Evolutionary conservation across 2,888 invertebrate species (phyloP), one percentile per base, ranked within the genome.

Genomic region (Patella depressa): DNA sequence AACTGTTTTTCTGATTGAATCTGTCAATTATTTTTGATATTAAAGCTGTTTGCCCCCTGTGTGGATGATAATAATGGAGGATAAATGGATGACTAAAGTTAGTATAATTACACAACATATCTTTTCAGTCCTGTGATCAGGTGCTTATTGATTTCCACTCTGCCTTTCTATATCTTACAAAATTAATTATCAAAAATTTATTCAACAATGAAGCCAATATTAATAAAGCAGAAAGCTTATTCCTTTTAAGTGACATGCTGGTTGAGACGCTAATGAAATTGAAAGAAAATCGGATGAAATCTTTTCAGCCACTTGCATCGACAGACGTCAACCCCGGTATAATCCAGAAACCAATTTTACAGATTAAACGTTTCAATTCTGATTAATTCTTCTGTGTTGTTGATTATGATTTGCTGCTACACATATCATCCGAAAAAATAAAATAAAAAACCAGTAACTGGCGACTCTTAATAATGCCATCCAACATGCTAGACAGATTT

Each of bases 361-460:
- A 65, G 65, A 65, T 65, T 65, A 24, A 65, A 24, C 65, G 12
- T 65, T 65, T 65, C 24, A 65, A 19, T 65, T 65, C 19, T 65
- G 65, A 65, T 65, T 65, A 65, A 65, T 65, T 65, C 24, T 9
- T 24, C 65, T 65, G 45, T 45, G 45, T 45, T 45, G 45, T 45
- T 45, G 45, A 45, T 45, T 45, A 45, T 45, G 45, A 45, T 45
- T 45, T 45, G 45, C 45, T 45, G 45, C 45, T 45, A 45, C 45
- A 45, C 45, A 45, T 45, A 45, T 45, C 45, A 45, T 4, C 45
- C 45, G 45, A 45, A 45, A 45, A 45, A 45, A 45, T 45, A 9
- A 45, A 45, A 45, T 45, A 45, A 45, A 45, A 45, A 45, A 9
- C 7, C 45, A 45, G 45, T 9, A 45, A 45, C 45, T 45, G 45